Evolutionary conservation across 1,140 invertebrate species (phyloP), one percentile per base, ranked within the genome.

Genomic region (Armadillidium nasatum): DNA sequence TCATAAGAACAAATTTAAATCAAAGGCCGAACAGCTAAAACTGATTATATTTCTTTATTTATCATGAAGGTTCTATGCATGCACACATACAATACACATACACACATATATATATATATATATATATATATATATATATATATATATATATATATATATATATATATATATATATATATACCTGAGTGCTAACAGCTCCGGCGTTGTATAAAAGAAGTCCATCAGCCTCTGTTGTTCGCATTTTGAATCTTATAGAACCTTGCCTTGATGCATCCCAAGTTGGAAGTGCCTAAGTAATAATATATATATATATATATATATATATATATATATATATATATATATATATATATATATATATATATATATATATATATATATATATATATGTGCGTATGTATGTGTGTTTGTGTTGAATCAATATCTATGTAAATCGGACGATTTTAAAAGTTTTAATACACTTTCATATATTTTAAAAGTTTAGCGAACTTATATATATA

Each of bases 121-220:
- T 23, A 23, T 23, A 69, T 23, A 69, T 67, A 74, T 60, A 76
- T 82, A 72, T 44, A 72, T 44, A 19, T n/a, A n/a, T n/a, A n/a
- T n/a, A n/a, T n/a, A n/a, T n/a, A n/a, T n/a, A n/a, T n/a, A n/a
- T n/a, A n/a, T n/a, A n/a, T n/a, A n/a, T 21, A 54, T n/a, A 54
- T 54, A 54, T n/a, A 54, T n/a, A n/a, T n/a, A 21, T 19, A 69
- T 23, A 21, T n/a, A 10, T 19, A 15, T 72, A 74, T 7, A 80
- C 79, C 79, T 78, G 76, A 10, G 76, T 74, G 19, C 74, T 72
- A 70, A 78, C 50, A 54, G 76, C 88, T 82, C 94, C 94, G 81
- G 91, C 91, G 84, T 94, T 96, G 87, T 96, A 96, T 82, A 98
- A 89, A 74, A 99, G 89, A 72, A 99, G 87, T 15, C 96, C 96